phyloP scores from a whole-genome alignment of 2,113 vertebrate genomes.

The Chaetodon auriga region DNA sequence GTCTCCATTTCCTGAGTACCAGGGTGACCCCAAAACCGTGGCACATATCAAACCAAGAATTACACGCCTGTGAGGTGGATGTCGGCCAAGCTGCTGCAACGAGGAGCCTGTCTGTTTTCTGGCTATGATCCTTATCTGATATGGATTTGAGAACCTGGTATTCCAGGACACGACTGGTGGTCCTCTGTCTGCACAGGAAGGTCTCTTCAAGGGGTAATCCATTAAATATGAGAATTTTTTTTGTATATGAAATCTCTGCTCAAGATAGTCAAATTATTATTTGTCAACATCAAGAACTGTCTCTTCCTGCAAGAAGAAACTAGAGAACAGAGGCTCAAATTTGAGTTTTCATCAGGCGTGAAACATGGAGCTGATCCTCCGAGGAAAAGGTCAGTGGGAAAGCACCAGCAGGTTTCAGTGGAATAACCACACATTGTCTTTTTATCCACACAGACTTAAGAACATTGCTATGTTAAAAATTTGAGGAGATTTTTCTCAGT shows the following conservation, averaged over 20 bases:
- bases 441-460: constrained; percentile 2
- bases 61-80: constrained; percentile 21
- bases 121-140: constrained; percentile 53
- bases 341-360: neutral
- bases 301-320: constrained; percentile 14
- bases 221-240: constrained; percentile 3
- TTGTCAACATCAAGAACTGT: constrained; percentile 20
- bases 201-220: neutral
- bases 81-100: constrained; percentile 48
- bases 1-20: neutral
- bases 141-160: constrained; percentile 37
- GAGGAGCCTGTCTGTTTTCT: constrained; percentile 48
- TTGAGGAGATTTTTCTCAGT: neutral
- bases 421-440: constrained; percentile 17
- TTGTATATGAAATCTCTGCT: constrained; percentile 2
- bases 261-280: constrained; percentile 8
- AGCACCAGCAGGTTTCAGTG: constrained; percentile 10
- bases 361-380: neutral
- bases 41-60: constrained; percentile 20
- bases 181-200: constrained; percentile 43
- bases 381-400: constrained; percentile 9
- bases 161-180: constrained; percentile 46
- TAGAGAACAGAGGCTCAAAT: neutral
- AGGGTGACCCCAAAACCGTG: neutral
- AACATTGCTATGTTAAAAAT: constrained; percentile 21